Conservation (phyloP, 1,140 invertebrate genomes). For the Hestina assimilis region DNA sequence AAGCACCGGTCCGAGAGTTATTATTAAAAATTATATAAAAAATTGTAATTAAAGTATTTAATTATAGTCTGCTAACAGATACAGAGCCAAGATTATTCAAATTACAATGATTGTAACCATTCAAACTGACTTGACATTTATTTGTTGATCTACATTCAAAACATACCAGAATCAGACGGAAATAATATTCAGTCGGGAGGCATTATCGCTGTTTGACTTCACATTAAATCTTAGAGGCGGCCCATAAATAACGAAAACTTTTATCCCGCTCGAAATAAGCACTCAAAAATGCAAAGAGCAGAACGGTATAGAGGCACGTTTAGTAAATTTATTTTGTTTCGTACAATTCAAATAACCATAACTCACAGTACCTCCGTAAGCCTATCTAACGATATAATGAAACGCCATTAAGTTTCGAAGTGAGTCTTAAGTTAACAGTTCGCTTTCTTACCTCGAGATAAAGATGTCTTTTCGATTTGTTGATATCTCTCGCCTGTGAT, state of each 20-base stretch:
- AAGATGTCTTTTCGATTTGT: conserved; percentile 74
- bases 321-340: conserved; percentile 79
- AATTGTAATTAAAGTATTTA: too few relatives aligned
- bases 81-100: not conserved
- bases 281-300: conserved; percentile 79
- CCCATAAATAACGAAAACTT: conserved; percentile 77
- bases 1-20: too few relatives aligned
- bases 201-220: conserved; percentile 77
- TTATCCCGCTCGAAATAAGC: conserved; percentile 77
- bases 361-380: conserved; percentile 64
- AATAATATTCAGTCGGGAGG: conserved; percentile 64
- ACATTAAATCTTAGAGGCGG: conserved; percentile 75
- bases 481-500: conserved; percentile 45
- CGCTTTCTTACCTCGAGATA: conserved; percentile 61
- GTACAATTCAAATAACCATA: conserved; percentile 79
- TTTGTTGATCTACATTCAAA: conserved; percentile 16
- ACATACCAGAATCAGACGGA: conserved; percentile 24
- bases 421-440: conserved; percentile 66
- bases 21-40: too few relatives aligned
- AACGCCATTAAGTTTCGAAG: conserved; percentile 71
- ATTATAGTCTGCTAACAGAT: too few relatives aligned
- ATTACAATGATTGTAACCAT: not conserved
- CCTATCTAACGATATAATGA: conserved; percentile 78
- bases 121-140: conserved; percentile 21
- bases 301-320: conserved; percentile 75